Percentiles rank a stretch among this genome's conserved stretches.
Conservation (phyloP, 2,888 invertebrate genomes). For the Caenorhabditis sp. region DNA sequence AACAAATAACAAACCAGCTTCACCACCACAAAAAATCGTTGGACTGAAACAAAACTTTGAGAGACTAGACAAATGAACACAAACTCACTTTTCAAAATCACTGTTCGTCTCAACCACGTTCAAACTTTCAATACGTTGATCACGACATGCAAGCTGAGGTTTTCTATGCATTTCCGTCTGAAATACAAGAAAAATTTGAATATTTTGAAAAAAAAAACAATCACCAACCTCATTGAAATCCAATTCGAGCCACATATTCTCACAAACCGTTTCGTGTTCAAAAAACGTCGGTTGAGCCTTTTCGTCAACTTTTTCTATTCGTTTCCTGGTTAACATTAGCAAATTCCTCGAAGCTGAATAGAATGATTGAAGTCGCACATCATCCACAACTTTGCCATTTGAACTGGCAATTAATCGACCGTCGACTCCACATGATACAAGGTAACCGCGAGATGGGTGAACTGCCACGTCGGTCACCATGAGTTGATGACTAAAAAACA, state of each 20-base stretch:
- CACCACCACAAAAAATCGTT: slow-evolving; percentile 35
- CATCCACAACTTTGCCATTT: slow-evolving; percentile 4
- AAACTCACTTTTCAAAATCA: background rate
- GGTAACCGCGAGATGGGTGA: slow-evolving; percentile 23
- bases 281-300: background rate
- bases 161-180: slow-evolving; percentile 3
- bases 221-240: background rate
- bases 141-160: slow-evolving; percentile 11
- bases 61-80: background rate
- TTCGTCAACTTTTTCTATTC: slow-evolving; percentile 5
- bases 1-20: slow-evolving; percentile 45
- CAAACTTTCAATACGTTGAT: slow-evolving; percentile 32
- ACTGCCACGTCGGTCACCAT: slow-evolving; percentile 38
- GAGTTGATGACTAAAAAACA: slow-evolving; percentile 33
- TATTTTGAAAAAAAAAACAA: background rate
- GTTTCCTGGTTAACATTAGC: slow-evolving; percentile 12
- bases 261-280: slow-evolving; percentile 22
- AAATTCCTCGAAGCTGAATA: slow-evolving; percentile 11
- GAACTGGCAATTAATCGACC: slow-evolving; percentile 29
- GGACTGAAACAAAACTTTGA: slow-evolving; percentile 15
- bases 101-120: slow-evolving; percentile 23
- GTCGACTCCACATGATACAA: slow-evolving; percentile 42
- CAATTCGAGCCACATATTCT: slow-evolving; percentile 45
- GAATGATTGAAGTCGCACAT: background rate
- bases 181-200: slow-evolving; percentile 8